A percentile compares a stretch with the other conserved stretches of the same genome.
phyloP scores from a whole-genome alignment of 2,888 invertebrate species.

The Acleris literana region DNA sequence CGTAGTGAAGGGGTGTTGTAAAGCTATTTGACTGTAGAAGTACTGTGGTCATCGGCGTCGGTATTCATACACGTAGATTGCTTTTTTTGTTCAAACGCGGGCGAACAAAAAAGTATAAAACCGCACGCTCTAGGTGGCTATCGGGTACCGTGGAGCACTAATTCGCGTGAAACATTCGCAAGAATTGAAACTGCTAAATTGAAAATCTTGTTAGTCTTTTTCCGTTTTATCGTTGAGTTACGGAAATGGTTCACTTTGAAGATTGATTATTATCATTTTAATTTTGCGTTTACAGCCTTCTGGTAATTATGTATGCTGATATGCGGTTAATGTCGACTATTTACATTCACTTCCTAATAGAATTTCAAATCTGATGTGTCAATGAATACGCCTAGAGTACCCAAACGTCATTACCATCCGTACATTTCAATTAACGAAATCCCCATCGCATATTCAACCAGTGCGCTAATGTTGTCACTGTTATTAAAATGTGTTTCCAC shows the following conservation, averaged over 20 bases:
- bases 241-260: not conserved
- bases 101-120: conserved; percentile 64
- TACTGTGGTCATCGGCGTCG: conserved; percentile 58
- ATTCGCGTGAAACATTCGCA: conserved; percentile 57
- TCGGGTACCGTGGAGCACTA: conserved; percentile 61
- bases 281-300: too few relatives aligned
- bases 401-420: conserved; percentile 11
- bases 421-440: conserved; percentile 29
- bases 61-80: conserved; percentile 70
- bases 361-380: conserved; percentile 1
- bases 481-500: conserved; percentile 36
- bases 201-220: conserved; percentile 42
- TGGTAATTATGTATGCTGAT: too few relatives aligned
- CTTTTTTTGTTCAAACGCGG: conserved; percentile 72
- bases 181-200: conserved; percentile 57
- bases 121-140: conserved; percentile 63
- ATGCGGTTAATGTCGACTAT: too few relatives aligned
- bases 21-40: conserved; percentile 46
- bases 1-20: conserved; percentile 45
- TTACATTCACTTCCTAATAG: not conserved
- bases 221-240: conserved; percentile 37
- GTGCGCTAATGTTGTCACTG: conserved; percentile 29
- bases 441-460: conserved; percentile 19
- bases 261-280: not conserved
- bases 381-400: conserved; percentile 18